Conservation (phyloP, 2,113 vertebrate species). For the Melanerpes aurifrons region DNA sequence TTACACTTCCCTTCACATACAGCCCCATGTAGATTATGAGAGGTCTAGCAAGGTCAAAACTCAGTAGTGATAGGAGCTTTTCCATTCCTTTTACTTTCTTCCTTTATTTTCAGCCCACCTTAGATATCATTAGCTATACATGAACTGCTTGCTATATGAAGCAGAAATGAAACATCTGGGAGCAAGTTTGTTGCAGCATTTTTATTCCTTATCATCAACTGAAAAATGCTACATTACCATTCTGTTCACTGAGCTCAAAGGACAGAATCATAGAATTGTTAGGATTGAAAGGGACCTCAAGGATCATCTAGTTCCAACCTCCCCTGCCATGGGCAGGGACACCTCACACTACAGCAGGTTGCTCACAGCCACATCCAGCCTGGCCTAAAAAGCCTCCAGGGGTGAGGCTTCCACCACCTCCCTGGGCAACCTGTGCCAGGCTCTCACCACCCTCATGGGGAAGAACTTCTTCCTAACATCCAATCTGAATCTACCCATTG, state of each 20-base stretch:
- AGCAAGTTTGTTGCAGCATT: background rate
- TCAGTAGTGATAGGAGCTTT: background rate
- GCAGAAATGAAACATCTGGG: constrained; percentile 9
- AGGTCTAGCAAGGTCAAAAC: background rate
- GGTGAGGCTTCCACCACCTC: too few relatives aligned
- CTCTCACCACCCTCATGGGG: too few relatives aligned
- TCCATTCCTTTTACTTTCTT: background rate
- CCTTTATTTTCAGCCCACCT: background rate
- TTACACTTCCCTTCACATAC: background rate
- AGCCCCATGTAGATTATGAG: background rate
- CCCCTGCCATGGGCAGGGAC: too few relatives aligned
- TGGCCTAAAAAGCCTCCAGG: too few relatives aligned
- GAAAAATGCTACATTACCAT: background rate
- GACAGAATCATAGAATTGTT: background rate
- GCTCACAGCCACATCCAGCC: too few relatives aligned
- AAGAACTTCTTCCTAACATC: too few relatives aligned
- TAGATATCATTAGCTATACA: background rate
- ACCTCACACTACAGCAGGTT: too few relatives aligned
- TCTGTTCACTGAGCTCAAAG: background rate
- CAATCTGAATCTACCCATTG: too few relatives aligned
- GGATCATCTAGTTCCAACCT: too few relatives aligned
- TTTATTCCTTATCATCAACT: background rate
- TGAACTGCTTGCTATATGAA: background rate
- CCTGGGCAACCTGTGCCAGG: too few relatives aligned
- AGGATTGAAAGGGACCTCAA: too few relatives aligned